Base-by-base conservation (phyloP, 2,113 vertebrate genomes). In the Raja brachyura region DNA sequence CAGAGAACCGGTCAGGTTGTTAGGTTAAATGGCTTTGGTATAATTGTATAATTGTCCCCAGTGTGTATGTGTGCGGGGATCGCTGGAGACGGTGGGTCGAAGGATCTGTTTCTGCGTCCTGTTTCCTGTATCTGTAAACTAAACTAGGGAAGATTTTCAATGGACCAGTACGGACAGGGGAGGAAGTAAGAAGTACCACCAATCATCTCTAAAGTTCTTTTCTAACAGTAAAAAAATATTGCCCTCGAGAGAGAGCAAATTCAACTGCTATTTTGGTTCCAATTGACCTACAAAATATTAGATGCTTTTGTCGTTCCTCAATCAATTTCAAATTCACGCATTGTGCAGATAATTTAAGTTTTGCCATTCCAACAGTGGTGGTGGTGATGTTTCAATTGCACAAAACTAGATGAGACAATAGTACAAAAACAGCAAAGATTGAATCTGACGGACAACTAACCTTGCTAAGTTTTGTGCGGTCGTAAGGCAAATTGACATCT, bases 391-490 rank as follows among this genome's bases (percentile, higher is more conserved):
- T 88, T 20, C 61, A 63, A n/a, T 61, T 63, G 2, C 61, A 86
- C 14, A 31, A 61, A 63, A 31, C 81, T 28, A 86, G 61, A 4
- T 86, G 56, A 13, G 2, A 59, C n/a, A 86, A 85, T 59, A 63
- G 39, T 8, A 85, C 54, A 63, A 66, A 88, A 86, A 31, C 14
- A 28, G 16, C 14, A 88, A 63, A 31, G 16, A 88, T 10, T 16
- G 10, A n/a, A 88, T 13, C 16, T 18, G 14, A n/a, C 22, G 13
- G 83, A 63, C 56, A 22, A 93, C 94, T 0, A 66, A 98, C 98
- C 97, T 98, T 98, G 94, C 96, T 98, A 73, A 98, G 95, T 93
- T 97, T 98, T 93, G 97, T 93, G 83, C 96, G 97, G 96, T 98
- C 98, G 5, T 97, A 97, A 0, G 98, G 98, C 5, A 95, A 94